Evolutionary conservation across 2,797 vertebrate genomes (phyloP), one percentile per base, ranked within the genome.

Genomic region (Basileuterus tristriatus): DNA sequence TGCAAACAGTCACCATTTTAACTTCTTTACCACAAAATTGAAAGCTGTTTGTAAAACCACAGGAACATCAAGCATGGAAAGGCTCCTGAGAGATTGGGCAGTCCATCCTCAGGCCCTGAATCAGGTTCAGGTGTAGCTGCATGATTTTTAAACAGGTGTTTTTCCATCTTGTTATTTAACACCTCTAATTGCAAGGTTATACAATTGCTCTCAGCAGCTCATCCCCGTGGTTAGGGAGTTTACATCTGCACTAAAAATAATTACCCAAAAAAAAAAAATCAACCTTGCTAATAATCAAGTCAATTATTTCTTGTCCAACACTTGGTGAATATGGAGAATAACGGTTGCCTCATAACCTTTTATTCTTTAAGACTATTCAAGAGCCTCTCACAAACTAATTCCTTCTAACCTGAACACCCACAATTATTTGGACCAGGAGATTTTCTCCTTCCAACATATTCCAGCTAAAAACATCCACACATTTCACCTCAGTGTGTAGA

Each of bases 161-260:
- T 87, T 72, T 76, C 55, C 70, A 84, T 23, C n/a, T 77, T 62
- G 20, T 62, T 72, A 22, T 72, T 84, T 82, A 90, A 95, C 87
- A 78, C 44, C 23, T 70, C 56, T 77, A 94, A 94, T 74, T 93
- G 56, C 56, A 85, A 83, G 71, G 81, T 85, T 67, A 87, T 9
- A 62, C 78, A 84, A 30, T 55, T 5, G 3, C 59, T 50, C n/a
- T 71, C 50, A 87, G 60, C 85, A 80, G 67, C 63, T 56, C 76
- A 72, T 59, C 84, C 59, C 56, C 6, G 2, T 27, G 11, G 71
- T 55, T 76, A 59, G 30, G 62, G 87, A 82, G 55, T 81, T 91
- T 78, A 67, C 23, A 70, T 56, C 72, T 80, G 26, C 63, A 64
- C 41, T 49, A 55, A 89, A 76, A 74, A 93, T 83, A 83, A 78